Conservation (phyloP, 2,888 invertebrate species). For the Lithophane leautieri region DNA sequence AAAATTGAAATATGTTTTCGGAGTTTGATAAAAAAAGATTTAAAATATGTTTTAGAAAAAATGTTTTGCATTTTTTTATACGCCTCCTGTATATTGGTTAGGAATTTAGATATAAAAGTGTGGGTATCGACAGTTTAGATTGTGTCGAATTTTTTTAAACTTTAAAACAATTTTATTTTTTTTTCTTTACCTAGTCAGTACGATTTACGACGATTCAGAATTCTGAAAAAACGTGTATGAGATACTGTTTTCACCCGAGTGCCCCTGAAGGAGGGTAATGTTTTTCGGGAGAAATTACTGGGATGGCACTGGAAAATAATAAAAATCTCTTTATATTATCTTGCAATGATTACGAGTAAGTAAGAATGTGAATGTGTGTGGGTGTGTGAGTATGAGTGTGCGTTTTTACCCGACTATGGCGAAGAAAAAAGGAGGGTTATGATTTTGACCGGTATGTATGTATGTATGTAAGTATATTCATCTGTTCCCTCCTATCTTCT, state of each 20-base stretch:
- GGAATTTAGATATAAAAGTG: background rate
- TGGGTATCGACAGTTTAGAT: conserved; percentile 1
- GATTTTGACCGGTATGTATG: too few relatives aligned
- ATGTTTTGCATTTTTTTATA: background rate
- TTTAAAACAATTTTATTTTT: too few relatives aligned
- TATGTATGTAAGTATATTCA: too few relatives aligned
- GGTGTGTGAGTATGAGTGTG: too few relatives aligned
- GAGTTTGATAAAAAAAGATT: background rate
- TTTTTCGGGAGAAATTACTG: too few relatives aligned
- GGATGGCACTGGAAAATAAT: too few relatives aligned
- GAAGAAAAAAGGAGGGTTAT: too few relatives aligned
- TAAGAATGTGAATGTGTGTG: too few relatives aligned
- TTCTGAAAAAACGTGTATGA: background rate
- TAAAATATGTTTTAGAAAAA: background rate
- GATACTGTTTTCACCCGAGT: background rate
- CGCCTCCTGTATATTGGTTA: background rate
- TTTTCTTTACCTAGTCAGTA: too few relatives aligned
- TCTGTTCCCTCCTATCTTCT: too few relatives aligned
- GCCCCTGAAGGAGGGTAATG: too few relatives aligned
- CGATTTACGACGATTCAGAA: background rate
- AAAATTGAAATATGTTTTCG: conserved; percentile 37
- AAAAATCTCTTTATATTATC: background rate
- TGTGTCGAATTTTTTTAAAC: background rate
- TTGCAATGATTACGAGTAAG: background rate
- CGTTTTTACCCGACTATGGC: too few relatives aligned